phyloP scores from a whole-genome alignment of 2,113 vertebrate genomes.

The Grantiella picta region DNA sequence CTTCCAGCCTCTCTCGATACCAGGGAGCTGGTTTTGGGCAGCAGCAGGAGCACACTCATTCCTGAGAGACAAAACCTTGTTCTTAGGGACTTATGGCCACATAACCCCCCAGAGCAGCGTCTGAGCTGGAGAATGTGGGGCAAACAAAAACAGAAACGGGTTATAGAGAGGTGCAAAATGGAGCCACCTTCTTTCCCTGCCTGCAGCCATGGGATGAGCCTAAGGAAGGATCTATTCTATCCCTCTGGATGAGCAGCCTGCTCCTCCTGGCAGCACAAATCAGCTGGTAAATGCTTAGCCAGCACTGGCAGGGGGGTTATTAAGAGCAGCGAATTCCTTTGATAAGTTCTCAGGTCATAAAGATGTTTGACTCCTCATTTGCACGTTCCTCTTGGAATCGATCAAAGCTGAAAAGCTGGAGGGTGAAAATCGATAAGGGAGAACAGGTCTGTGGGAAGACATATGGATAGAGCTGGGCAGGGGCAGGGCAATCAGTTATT shows the following conservation, averaged over 20 bases:
- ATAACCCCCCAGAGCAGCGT: neutral
- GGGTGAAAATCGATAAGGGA: slow-evolving; percentile 20
- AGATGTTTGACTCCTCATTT: slow-evolving; percentile 43
- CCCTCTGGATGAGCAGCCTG: neutral
- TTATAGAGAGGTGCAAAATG: neutral
- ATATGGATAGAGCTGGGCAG: neutral
- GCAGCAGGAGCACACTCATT: neutral
- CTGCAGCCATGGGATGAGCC: neutral
- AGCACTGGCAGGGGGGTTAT: neutral
- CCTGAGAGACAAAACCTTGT: neutral
- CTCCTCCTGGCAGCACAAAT: neutral
- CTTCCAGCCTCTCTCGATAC: neutral
- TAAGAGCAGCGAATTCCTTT: neutral
- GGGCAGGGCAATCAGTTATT: neutral
- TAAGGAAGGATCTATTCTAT: neutral
- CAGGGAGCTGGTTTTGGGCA: neutral
- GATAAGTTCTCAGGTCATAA: neutral
- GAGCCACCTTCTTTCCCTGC: neutral
- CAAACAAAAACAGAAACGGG: neutral
- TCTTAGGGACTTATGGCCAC: neutral
- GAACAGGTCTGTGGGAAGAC: neutral
- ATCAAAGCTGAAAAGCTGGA: neutral
- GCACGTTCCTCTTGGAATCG: neutral
- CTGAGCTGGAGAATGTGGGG: neutral
- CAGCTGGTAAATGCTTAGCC: neutral